phyloP scores from a whole-genome alignment of 2,888 invertebrate genomes.

The Ormyrus thymus region DNA sequence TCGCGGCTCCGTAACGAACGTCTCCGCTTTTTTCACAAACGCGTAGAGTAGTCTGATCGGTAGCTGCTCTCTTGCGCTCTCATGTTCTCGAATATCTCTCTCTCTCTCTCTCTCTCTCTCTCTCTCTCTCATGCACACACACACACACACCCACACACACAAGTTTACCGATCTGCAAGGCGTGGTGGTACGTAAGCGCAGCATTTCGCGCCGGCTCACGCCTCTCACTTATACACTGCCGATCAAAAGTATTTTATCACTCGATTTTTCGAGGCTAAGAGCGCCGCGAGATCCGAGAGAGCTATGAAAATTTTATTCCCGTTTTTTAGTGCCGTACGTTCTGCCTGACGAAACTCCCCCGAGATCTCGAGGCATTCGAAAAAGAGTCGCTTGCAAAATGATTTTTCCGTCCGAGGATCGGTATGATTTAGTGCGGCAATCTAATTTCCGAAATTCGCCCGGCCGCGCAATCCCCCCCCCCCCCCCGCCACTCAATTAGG shows the following conservation, averaged over 20 bases:
- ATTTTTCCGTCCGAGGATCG: too few relatives aligned
- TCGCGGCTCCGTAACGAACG: neutral
- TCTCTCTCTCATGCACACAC: neutral
- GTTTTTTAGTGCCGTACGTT: too few relatives aligned
- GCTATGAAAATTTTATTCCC: too few relatives aligned
- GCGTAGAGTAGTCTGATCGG: constrained; percentile 5
- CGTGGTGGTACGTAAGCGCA: constrained; percentile 3
- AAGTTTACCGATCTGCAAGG: neutral
- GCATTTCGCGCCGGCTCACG: constrained; percentile 26
- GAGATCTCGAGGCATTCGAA: too few relatives aligned
- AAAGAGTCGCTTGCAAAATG: too few relatives aligned
- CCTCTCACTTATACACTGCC: constrained; percentile 49
- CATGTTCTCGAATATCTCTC: constrained; percentile 19
- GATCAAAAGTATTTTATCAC: constrained; percentile 34
- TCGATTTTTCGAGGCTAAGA: neutral
- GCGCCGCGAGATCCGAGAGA: too few relatives aligned
- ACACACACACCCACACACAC: neutral
- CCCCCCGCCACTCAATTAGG: too few relatives aligned
- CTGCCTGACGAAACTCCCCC: too few relatives aligned
- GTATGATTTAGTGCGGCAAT: too few relatives aligned
- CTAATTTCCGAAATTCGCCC: too few relatives aligned
- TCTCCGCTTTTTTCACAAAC: neutral
- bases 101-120: neutral
- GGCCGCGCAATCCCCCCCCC: too few relatives aligned
- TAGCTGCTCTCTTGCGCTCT: constrained; percentile 8